Evolutionary conservation across 2,113 vertebrate genomes (phyloP).

Genomic region (Mirounga angustirostris): DNA sequence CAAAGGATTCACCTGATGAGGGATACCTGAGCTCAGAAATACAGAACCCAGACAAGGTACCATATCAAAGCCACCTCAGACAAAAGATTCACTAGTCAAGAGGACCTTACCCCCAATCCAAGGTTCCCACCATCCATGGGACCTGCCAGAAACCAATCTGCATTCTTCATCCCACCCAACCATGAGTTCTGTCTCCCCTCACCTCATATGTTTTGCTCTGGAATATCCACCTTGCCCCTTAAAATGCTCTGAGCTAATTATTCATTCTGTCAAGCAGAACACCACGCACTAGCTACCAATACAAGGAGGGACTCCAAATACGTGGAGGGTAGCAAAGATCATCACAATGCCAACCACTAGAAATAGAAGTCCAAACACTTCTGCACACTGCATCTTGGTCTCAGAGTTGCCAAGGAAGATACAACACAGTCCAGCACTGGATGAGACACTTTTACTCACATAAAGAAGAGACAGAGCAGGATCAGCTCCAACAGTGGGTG

Average conservation of each 20-base stretch:
- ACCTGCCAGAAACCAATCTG: not conserved
- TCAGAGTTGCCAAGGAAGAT: not conserved
- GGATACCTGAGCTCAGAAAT: not conserved
- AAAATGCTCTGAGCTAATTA: not conserved
- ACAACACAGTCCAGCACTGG: not conserved
- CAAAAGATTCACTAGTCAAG: not conserved
- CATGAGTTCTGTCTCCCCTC: not conserved
- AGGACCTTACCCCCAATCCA: not conserved
- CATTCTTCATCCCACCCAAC: not conserved
- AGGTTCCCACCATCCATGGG: not conserved
- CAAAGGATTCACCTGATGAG: not conserved
- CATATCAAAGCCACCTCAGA: not conserved
- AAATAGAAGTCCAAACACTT: not conserved
- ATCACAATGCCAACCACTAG: not conserved
- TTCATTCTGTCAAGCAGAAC: not conserved
- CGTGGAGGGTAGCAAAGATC: not conserved
- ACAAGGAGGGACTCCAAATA: not conserved
- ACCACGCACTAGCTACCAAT: not conserved
- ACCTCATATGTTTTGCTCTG: not conserved
- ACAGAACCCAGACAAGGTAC: not conserved
- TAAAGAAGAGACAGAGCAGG: not conserved
- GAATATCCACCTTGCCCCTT: not conserved
- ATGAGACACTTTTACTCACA: not conserved
- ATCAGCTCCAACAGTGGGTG: not conserved
- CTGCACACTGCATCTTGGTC: not conserved